A percentile compares a stretch with the other conserved stretches of the same genome.
phyloP scores from a whole-genome alignment of 2,888 invertebrate genomes.

The Epinotia nisella region DNA sequence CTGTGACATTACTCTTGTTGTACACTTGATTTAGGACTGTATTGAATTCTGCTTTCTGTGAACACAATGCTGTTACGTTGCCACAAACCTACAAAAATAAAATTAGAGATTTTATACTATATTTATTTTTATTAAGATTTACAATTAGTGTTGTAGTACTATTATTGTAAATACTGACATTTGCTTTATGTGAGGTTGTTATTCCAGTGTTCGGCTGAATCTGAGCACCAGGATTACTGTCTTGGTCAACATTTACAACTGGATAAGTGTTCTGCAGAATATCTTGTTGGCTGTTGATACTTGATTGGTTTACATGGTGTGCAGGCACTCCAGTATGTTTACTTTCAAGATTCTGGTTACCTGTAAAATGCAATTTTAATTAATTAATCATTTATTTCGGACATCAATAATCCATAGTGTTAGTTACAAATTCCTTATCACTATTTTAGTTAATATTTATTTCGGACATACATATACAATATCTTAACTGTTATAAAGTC shows the following conservation, averaged over 20 bases:
- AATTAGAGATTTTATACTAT: background rate
- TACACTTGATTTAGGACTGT: conserved; percentile 39
- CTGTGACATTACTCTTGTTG: conserved; percentile 43
- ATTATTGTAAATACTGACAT: conserved; percentile 14
- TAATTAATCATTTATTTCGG: too few relatives aligned
- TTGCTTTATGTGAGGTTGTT: conserved; percentile 7
- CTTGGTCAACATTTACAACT: conserved; percentile 20
- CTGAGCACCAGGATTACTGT: conserved; percentile 29
- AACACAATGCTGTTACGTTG: conserved; percentile 21
- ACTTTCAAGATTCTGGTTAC: conserved; percentile 56
- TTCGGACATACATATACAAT: too few relatives aligned
- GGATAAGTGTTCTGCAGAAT: background rate
- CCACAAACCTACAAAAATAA: conserved; percentile 22
- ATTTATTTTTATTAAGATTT: background rate
- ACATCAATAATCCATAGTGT: too few relatives aligned
- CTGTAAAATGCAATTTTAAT: too few relatives aligned
- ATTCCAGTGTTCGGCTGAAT: conserved; percentile 15
- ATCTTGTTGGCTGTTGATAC: conserved; percentile 44
- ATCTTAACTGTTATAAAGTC: background rate
- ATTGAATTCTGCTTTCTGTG: conserved; percentile 38
- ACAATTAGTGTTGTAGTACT: background rate
- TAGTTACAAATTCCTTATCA: too few relatives aligned
- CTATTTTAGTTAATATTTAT: too few relatives aligned
- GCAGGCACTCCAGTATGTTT: conserved; percentile 55
- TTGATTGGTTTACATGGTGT: conserved; percentile 51